Base-by-base conservation (phyloP, 2,797 vertebrate species). In the Gymnothorax reevesii region DNA sequence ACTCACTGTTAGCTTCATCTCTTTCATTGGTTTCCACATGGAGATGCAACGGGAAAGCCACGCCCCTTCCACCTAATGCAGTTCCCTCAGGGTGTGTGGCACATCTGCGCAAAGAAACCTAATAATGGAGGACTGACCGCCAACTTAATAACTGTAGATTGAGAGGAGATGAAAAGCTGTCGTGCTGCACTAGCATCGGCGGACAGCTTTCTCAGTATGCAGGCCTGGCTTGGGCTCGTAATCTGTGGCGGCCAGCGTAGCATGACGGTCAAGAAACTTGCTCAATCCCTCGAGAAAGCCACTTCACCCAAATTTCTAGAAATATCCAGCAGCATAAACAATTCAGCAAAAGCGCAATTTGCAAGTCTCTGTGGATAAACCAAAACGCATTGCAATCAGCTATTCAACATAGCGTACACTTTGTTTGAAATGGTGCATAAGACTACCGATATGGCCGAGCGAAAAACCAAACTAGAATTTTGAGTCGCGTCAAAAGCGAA, bases 161-260 rank as follows among this genome's bases (percentile, higher is more conserved):
- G 77, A 52, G 77, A 80, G 77, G 49, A 49, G 49, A n/a, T 54
- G 77, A 80, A 80, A 80, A 49, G 52, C 1, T 54, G 77, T 80
- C 77, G 52, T 13, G 42, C 6, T 49, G 15, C 6, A 79, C 4
- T 22, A 22, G 8, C 75, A 22, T 49, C 4, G 33, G 12, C 42
- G 20, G 75, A 7, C 33, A 42, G 75, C 33, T 54, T 54, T 52
- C 33, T 6, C 25, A 33, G 64, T 20, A 64, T 20, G 17, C 22
- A 5, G 25, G 64, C 64, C 64, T 25, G 60, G 64, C 64, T 7
- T 66, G 22, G 64, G 64, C 64, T 66, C 64, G 22, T n/a, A 66
- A 7, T 20, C 1, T 20, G 64, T 25, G 64, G 64, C 7, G 12
- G 15, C 22, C 7, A 17, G 15, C 22, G 15, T n/a, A 64, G 17